Conservation (phyloP, 37 sponge, comb jelly and placozoan genomes). For the Chondrosia reniformis region DNA sequence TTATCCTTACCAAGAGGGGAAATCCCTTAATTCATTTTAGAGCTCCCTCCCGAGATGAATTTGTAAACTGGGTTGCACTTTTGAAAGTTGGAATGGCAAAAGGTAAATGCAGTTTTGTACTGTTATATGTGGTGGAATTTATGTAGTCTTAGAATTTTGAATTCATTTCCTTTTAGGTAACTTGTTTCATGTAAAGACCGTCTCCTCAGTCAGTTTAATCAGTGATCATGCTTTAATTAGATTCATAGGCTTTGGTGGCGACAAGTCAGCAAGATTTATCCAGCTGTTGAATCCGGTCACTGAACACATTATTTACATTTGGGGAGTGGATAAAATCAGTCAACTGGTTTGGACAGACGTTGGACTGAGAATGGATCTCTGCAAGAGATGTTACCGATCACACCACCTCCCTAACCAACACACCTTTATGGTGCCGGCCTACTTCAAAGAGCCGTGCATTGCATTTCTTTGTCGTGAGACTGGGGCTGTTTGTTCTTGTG, state of each 20-base stretch:
- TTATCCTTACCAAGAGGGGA: neutral
- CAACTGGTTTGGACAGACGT: constrained; percentile 1
- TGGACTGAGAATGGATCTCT: neutral
- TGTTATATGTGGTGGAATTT: neutral
- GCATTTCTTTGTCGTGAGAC: neutral
- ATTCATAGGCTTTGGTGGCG: neutral
- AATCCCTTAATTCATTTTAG: neutral
- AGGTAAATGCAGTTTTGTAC: neutral
- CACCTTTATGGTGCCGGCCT: constrained; percentile 3
- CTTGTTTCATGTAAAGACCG: constrained; percentile 5
- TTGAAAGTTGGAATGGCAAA: constrained; percentile 12
- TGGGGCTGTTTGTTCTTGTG: neutral
- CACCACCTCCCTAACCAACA: neutral
- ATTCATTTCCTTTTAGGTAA: neutral
- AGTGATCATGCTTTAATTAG: neutral
- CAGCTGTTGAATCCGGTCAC: neutral
- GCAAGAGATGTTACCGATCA: neutral
- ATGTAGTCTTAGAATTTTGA: neutral
- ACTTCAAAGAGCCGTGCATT: neutral
- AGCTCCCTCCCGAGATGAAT: neutral
- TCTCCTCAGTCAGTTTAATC: neutral
- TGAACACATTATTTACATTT: neutral
- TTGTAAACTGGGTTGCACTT: neutral
- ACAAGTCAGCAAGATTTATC: neutral
- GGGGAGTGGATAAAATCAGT: neutral